A percentile compares a stretch with the other conserved stretches of the same genome.
Conservation (phyloP, 2,888 invertebrate genomes). For the Scaptomyza caliginosa region DNA sequence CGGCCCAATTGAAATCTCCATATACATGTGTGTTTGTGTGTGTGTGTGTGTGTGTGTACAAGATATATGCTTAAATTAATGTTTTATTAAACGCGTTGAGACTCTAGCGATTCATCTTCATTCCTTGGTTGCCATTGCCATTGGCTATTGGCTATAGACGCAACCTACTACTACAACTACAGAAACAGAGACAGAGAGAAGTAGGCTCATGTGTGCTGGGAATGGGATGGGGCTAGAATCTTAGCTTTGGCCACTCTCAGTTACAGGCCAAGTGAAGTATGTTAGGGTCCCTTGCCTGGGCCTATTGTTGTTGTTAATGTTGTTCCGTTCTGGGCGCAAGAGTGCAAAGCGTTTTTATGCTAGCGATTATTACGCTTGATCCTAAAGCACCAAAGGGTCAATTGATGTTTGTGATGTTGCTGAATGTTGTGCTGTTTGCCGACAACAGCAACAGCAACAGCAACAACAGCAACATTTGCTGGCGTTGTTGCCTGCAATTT, state of each 20-base stretch:
- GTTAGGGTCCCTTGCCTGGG: constrained; percentile 39
- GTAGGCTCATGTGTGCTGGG: constrained; percentile 37
- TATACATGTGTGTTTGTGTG: constrained; percentile 4
- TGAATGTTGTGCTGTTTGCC: constrained; percentile 62
- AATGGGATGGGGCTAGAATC: constrained; percentile 20
- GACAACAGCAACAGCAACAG: constrained; percentile 37
- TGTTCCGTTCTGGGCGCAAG: constrained; percentile 53
- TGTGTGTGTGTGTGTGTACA: constrained; percentile 4
- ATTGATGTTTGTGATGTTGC: constrained; percentile 82
- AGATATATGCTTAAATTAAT: constrained; percentile 52
- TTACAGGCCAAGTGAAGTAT: constrained; percentile 34
- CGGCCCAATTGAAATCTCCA: constrained; percentile 49
- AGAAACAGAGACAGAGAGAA: background rate
- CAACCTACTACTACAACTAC: background rate
- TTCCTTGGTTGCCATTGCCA: constrained; percentile 52
- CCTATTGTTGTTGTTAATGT: constrained; percentile 8
- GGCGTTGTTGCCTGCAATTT: constrained; percentile 73
- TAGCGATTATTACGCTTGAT: constrained; percentile 82
- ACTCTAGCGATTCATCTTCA: constrained; percentile 56
- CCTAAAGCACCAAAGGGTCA: constrained; percentile 80
- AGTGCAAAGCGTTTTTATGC: constrained; percentile 81
- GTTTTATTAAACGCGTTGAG: constrained; percentile 63
- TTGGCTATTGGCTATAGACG: constrained; percentile 46
- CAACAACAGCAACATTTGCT: constrained; percentile 52
- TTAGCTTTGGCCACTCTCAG: constrained; percentile 33